Base-by-base conservation (phyloP, 2,888 invertebrate genomes). In the Amblyteles armatorius region DNA sequence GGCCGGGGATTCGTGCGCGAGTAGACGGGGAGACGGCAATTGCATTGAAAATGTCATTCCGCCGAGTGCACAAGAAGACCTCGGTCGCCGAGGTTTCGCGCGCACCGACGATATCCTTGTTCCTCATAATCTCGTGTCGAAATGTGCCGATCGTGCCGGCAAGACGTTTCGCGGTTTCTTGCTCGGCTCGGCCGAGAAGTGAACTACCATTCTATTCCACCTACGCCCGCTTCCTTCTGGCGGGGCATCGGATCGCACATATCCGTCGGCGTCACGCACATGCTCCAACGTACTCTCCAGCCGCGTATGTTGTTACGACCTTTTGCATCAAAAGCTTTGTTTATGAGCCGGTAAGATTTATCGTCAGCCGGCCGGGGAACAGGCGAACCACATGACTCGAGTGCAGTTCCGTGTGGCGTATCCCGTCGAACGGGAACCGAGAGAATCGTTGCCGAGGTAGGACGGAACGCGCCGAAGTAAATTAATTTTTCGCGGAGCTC, bases 251-350 rank as follows among this genome's bases (percentile, higher is more conserved):
- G 79, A 83, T 85, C 85, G 85, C 85, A 80, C 85, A 73, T 80
- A 83, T 79, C 83, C 85, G 85, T 82, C 85, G 88, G 90, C 92
- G 93, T 93, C 92, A 93, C 93, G 93, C 93, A 92, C 90, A 92
- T 93, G 93, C 91, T 92, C 90, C 92, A 89, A 88, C 82, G 72
- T 63, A 63, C 63, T 33, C 63, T 29, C 63, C 80, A 48, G 79
- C 63, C 80, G 83, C 83, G 83, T 83, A 77, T 68, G 69, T 76
- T 80, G 85, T 79, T 63, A 85, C 92, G 90, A 92, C 90, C 92
- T 92, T 92, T 92, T 90, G 91, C 92, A 90, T 91, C 91, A 92
- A 93, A 92, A 92, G 92, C 91, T 91, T 92, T 92, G 92, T 94
- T 93, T 93, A 93, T 92, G 90, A 88, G 85, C 91, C 90, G 90